phyloP scores from a whole-genome alignment of 2,113 vertebrate genomes.

The Struthidea cinerea region DNA sequence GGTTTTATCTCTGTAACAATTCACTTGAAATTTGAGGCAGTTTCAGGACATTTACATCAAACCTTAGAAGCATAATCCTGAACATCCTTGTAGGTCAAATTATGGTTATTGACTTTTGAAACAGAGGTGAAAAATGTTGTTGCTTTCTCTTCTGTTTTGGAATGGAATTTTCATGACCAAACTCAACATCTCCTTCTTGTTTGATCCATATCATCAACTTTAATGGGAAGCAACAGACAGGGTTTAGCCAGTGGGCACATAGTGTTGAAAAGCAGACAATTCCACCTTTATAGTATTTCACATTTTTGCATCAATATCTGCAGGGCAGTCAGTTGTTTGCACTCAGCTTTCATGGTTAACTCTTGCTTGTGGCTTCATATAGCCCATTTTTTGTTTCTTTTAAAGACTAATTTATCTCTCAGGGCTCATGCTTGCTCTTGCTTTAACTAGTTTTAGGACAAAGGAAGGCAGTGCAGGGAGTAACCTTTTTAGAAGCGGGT shows the following conservation, averaged over 20 bases:
- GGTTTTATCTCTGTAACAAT: not conserved
- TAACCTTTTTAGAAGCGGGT: not conserved
- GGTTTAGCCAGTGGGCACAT: not conserved
- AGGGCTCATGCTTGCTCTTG: not conserved
- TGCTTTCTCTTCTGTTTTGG: not conserved
- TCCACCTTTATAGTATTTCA: not conserved
- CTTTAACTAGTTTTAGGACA: not conserved
- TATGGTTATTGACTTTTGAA: not conserved
- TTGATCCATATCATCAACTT: not conserved
- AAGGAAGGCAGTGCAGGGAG: not conserved
- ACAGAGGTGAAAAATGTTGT: not conserved
- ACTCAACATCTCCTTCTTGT: not conserved
- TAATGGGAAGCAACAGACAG: not conserved
- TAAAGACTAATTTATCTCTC: not conserved
- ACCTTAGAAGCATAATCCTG: not conserved
- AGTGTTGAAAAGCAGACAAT: not conserved
- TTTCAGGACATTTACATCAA: not conserved
- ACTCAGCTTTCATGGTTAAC: not conserved
- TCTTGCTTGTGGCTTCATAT: not conserved
- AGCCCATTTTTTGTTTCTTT: not conserved
- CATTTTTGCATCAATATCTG: not conserved
- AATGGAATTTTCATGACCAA: not conserved
- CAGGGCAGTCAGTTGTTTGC: not conserved
- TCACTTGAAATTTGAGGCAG: not conserved
- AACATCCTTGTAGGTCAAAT: not conserved